Percentiles rank a stretch among this genome's conserved stretches.
phyloP scores from a whole-genome alignment of 2,797 vertebrate genomes.

The Cetoscarus ocellatus region DNA sequence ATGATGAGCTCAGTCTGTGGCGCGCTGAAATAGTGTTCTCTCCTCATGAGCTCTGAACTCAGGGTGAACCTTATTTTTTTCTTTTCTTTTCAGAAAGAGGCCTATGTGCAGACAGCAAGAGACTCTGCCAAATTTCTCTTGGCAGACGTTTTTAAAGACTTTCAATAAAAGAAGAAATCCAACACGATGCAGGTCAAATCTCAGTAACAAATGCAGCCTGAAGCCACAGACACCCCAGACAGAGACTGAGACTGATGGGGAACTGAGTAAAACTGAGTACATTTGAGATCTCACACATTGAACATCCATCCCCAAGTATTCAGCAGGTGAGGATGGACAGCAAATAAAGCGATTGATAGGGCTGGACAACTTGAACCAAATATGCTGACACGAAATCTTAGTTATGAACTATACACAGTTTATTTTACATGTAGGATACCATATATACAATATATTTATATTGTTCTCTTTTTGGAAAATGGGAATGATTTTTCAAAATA shows the following conservation, averaged over 20 bases:
- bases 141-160: constrained; percentile 51
- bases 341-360: constrained; percentile 24
- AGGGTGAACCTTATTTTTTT: constrained; percentile 68
- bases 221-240: constrained; percentile 56
- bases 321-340: constrained; percentile 51
- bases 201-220: constrained; percentile 63
- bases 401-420: too few relatives aligned
- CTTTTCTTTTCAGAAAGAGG: constrained; percentile 44
- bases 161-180: constrained; percentile 53
- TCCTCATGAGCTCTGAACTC: constrained; percentile 74
- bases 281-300: constrained; percentile 58
- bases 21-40: constrained; percentile 50
- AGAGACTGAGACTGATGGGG: constrained; percentile 49
- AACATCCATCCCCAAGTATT: constrained; percentile 46
- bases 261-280: constrained; percentile 57
- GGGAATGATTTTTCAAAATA: too few relatives aligned
- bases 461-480: too few relatives aligned
- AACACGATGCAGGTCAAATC: constrained; percentile 56
- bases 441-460: too few relatives aligned
- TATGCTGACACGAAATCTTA: too few relatives aligned
- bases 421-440: too few relatives aligned
- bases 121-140: constrained; percentile 61
- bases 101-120: constrained; percentile 54
- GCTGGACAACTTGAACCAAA: too few relatives aligned
- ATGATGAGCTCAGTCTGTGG: constrained; percentile 40